A percentile compares a stretch with the other conserved stretches of the same genome.
These are phyloP conservation scores for Datnioides undecimradiatus DNA, from an alignment of 2,113 vertebrate genomes.

Conservation along the genomic window DNA sequence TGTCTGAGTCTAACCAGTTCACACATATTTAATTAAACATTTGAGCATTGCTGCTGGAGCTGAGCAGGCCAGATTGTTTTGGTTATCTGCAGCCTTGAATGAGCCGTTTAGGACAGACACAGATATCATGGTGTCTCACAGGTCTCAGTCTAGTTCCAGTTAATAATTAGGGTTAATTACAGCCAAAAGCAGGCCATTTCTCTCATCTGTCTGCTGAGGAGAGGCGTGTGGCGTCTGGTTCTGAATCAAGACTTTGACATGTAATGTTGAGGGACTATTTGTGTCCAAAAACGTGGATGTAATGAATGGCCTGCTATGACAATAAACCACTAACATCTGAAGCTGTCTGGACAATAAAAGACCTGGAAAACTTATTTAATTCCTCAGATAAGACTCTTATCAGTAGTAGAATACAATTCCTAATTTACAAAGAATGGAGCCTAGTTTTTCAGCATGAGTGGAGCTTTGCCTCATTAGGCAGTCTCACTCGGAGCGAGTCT, in stretches of 20 bases:
- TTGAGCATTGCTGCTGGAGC: constrained; percentile 50
- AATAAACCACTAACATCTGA: constrained; percentile 36
- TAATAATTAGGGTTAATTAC: constrained; percentile 78
- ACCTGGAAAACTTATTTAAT: constrained; percentile 39
- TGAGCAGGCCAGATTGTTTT: constrained; percentile 57
- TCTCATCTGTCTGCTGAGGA: constrained; percentile 50
- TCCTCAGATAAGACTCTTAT: constrained; percentile 79
- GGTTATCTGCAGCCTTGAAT: constrained; percentile 63
- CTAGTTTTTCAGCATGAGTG: constrained; percentile 18
- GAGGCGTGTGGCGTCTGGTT: constrained; percentile 33
- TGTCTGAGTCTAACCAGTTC: constrained; percentile 82
- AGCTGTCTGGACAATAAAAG: constrained; percentile 64
- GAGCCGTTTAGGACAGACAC: constrained; percentile 68
- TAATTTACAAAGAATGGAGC: constrained; percentile 78
- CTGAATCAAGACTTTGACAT: constrained; percentile 5
- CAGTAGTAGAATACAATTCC: constrained; percentile 76
- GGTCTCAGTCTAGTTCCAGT: constrained; percentile 64
- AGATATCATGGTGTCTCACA: constrained; percentile 71
- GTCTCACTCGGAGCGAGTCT: constrained; percentile 39
- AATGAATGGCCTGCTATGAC: constrained; percentile 80
- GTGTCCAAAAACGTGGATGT: constrained; percentile 45
- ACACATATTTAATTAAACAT: constrained; percentile 81
- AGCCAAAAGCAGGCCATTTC: constrained; percentile 37
- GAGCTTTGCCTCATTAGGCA: constrained; percentile 41
- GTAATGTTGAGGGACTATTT: neutral